phyloP scores from a whole-genome alignment of 2,888 invertebrate genomes.

The Bimastos eiseni region DNA sequence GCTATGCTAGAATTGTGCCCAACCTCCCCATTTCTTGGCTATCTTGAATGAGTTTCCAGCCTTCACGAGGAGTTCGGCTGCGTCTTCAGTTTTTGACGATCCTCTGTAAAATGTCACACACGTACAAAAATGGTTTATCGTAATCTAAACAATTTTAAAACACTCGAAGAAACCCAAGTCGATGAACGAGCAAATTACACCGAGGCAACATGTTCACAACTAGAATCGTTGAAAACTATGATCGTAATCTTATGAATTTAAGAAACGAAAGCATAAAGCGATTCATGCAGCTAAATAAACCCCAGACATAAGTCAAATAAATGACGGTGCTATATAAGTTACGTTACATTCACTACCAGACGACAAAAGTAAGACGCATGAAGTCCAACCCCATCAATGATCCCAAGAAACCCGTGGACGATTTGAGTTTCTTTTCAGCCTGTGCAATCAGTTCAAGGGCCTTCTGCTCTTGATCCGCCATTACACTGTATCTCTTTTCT shows the following conservation, averaged over 20 bases:
- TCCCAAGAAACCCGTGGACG: constrained; percentile 37
- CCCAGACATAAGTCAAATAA: not conserved
- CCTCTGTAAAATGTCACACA: constrained; percentile 63
- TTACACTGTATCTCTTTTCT: not conserved
- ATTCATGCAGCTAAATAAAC: not conserved
- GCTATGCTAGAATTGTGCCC: not conserved
- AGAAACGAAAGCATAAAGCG: not conserved
- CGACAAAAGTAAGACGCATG: not conserved
- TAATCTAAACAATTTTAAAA: not conserved
- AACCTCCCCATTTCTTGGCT: constrained; percentile 89
- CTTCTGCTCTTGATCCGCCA: constrained; percentile 39
- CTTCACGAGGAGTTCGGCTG: constrained; percentile 90
- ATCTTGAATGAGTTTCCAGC: constrained; percentile 98
- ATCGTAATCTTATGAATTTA: not conserved
- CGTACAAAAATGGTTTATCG: not conserved
- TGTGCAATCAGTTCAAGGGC: constrained; percentile 37
- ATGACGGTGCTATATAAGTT: not conserved
- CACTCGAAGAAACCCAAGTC: too few relatives aligned
- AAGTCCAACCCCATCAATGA: constrained; percentile 33
- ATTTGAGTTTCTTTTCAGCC: constrained; percentile 40
- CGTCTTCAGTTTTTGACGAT: constrained; percentile 86
- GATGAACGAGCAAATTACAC: too few relatives aligned
- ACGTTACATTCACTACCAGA: not conserved
- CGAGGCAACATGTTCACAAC: not conserved
- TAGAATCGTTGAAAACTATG: not conserved